A percentile compares a stretch with the other conserved stretches of the same genome.
phyloP scores from a whole-genome alignment of 2,113 vertebrate species.

The Vimba vimba region DNA sequence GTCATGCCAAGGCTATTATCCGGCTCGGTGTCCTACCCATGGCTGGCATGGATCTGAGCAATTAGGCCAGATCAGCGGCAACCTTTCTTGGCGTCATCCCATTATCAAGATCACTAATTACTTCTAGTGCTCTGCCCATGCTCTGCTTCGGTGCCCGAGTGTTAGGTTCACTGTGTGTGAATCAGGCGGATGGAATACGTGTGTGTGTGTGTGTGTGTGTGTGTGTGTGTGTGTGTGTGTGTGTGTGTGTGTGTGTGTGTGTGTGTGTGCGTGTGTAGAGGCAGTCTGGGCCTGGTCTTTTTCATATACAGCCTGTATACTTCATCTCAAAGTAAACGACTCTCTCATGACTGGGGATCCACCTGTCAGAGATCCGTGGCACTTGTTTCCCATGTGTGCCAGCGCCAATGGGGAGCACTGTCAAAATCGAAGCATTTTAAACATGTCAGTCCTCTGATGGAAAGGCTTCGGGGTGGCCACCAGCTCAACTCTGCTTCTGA shows the following conservation, averaged over 20 bases:
- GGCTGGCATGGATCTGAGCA: slow-evolving; percentile 75
- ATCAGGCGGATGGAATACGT: slow-evolving; percentile 54
- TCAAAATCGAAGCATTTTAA: slow-evolving; percentile 79
- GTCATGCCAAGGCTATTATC: slow-evolving; percentile 72
- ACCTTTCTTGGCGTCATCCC: slow-evolving; percentile 74
- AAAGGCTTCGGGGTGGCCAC: slow-evolving; percentile 57
- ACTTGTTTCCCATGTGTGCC: slow-evolving; percentile 67
- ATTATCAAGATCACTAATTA: slow-evolving; percentile 84
- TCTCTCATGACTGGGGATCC: slow-evolving; percentile 71
- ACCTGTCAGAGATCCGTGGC: slow-evolving; percentile 74
- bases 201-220: slow-evolving; percentile 65
- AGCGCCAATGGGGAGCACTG: slow-evolving; percentile 55
- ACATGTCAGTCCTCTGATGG: slow-evolving; percentile 70
- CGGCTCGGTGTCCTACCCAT: slow-evolving; percentile 67
- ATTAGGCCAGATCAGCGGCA: slow-evolving; percentile 79
- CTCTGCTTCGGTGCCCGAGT: slow-evolving; percentile 61
- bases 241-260: slow-evolving; percentile 59
- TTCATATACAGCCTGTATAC: slow-evolving; percentile 29
- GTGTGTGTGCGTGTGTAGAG: slow-evolving; percentile 56
- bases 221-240: slow-evolving; percentile 61
- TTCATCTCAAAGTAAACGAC: slow-evolving; percentile 33
- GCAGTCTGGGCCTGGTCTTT: not conserved
- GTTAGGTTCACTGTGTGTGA: slow-evolving; percentile 35
- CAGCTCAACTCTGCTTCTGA: slow-evolving; percentile 41
- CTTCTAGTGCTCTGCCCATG: slow-evolving; percentile 65